These are phyloP conservation scores for Himantopus leucocephalus DNA, from an alignment of 2,113 vertebrate genomes.

Conservation along the genomic window DNA sequence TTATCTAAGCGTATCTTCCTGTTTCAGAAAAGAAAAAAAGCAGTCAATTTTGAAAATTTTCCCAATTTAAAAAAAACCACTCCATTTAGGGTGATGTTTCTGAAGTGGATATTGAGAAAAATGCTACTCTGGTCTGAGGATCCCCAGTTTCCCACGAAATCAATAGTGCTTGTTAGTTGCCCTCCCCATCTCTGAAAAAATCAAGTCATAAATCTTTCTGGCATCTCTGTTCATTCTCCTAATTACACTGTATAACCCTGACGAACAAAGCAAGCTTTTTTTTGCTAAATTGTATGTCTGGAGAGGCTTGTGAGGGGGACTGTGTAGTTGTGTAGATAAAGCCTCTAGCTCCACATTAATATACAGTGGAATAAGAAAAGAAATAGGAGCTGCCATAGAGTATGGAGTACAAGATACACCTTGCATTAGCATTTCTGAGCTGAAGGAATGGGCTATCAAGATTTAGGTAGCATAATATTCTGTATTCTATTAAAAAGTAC, in stretches of 20 bases:
- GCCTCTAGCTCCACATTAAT: neutral
- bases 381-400: neutral
- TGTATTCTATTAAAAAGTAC: conserved; percentile 14
- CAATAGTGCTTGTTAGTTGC: neutral
- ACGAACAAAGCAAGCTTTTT: neutral
- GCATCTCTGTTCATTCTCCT: neutral
- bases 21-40: neutral
- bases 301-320: neutral
- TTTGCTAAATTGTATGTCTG: neutral
- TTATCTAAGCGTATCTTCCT: neutral
- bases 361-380: neutral
- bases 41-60: neutral
- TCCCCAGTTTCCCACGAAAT: neutral
- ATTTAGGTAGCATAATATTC: conserved; percentile 29
- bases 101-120: neutral
- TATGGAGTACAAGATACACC: neutral
- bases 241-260: neutral
- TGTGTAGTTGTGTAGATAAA: neutral
- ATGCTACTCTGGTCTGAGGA: neutral
- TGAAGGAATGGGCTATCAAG: neutral
- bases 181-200: neutral
- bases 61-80: neutral
- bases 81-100: neutral
- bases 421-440: conserved; percentile 9
- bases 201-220: conserved; percentile 5